phyloP scores from a whole-genome alignment of 1,140 invertebrate genomes.

The Papilio aristodemus region DNA sequence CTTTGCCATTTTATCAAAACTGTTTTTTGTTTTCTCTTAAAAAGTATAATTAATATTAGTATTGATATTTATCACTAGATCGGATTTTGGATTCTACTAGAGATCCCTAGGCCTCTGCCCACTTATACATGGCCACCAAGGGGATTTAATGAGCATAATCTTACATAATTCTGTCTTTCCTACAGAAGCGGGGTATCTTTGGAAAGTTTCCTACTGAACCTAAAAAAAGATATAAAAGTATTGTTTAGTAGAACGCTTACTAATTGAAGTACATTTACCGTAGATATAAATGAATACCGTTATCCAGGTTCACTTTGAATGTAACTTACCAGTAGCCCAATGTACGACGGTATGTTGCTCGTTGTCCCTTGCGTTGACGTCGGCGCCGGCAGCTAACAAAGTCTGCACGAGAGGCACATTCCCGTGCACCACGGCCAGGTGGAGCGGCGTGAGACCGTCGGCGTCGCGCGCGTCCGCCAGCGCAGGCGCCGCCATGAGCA shows the following conservation, averaged over 20 bases:
- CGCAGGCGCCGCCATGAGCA: slow-evolving; percentile 88
- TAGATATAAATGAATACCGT: not conserved
- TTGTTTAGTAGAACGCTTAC: too few species aligned
- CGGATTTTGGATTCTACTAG: too few species aligned
- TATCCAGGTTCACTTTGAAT: not conserved
- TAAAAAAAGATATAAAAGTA: too few species aligned
- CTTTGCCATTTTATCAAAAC: not conserved
- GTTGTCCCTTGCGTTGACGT: slow-evolving; percentile 93
- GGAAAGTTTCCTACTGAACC: too few species aligned
- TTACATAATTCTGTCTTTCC: too few species aligned
- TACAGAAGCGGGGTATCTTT: too few species aligned
- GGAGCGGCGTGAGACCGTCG: slow-evolving; percentile 96
- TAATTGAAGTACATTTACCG: not conserved
- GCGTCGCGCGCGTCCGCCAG: slow-evolving; percentile 91
- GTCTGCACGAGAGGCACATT: slow-evolving; percentile 91
- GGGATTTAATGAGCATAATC: too few species aligned
- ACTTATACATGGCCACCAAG: too few species aligned
- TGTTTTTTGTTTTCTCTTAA: too few species aligned
- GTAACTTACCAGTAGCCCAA: slow-evolving; percentile 94
- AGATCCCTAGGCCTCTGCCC: too few species aligned
- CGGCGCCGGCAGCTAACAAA: slow-evolving; percentile 89
- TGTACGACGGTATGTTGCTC: slow-evolving; percentile 98
- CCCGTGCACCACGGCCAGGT: slow-evolving; percentile 95
- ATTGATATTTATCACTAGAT: too few species aligned
- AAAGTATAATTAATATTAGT: too few species aligned